Percentiles rank a stretch among this genome's conserved stretches.
phyloP scores from a whole-genome alignment of 1,140 invertebrate genomes.

The Aphis craccivora region DNA sequence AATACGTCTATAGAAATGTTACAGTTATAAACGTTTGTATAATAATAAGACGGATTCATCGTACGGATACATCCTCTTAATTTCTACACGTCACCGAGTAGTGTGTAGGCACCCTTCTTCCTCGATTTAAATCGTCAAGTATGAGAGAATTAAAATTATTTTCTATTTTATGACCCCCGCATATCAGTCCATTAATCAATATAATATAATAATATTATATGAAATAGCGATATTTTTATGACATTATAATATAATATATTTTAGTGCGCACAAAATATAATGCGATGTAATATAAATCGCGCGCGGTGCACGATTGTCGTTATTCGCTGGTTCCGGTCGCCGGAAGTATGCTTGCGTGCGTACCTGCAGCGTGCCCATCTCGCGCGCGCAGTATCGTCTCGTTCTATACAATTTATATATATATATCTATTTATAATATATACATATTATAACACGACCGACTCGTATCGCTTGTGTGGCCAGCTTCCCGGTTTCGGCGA shows the following conservation, averaged over 20 bases:
- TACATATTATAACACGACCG: not conserved
- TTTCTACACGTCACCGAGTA: too few species aligned
- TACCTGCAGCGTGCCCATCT: not conserved
- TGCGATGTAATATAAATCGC: not conserved
- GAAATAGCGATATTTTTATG: not conserved
- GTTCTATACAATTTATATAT: not conserved
- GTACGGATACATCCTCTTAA: not conserved
- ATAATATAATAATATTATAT: too few species aligned
- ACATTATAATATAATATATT: not conserved
- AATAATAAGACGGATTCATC: not conserved
- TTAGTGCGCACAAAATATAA: not conserved
- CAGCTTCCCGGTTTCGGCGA: not conserved
- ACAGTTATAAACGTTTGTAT: not conserved
- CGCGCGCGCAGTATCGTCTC: not conserved
- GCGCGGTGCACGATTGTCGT: not conserved
- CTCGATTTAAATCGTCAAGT: not conserved
- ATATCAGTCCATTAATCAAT: too few species aligned
- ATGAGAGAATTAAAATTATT: not conserved
- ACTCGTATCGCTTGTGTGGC: not conserved
- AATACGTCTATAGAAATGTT: too few species aligned
- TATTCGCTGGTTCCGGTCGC: not conserved
- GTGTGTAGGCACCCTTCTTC: not conserved
- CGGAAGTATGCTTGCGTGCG: not conserved
- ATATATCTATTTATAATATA: not conserved
- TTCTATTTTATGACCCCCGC: too few species aligned